phyloP scores from a whole-genome alignment of 2,888 invertebrate species.

The Apotomis turbidana region DNA sequence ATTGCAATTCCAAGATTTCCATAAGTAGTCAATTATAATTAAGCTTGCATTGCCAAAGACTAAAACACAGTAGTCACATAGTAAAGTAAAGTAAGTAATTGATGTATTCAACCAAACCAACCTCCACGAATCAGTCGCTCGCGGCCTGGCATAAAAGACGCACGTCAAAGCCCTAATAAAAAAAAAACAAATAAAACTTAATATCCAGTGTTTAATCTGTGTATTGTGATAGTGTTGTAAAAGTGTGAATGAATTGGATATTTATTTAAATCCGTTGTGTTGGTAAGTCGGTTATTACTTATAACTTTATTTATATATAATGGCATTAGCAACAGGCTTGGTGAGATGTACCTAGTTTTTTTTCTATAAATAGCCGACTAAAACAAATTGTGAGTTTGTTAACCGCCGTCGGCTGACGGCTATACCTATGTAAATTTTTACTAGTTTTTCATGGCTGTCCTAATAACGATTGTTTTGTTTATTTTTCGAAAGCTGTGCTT shows the following conservation, averaged over 20 bases:
- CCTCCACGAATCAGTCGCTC: constrained; percentile 31
- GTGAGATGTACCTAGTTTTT: neutral
- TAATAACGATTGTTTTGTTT: too few relatives aligned
- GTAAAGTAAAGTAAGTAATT: constrained; percentile 34
- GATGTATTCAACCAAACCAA: constrained; percentile 17
- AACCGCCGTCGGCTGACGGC: neutral
- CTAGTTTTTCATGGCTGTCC: too few relatives aligned
- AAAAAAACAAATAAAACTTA: constrained; percentile 20
- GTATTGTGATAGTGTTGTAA: constrained; percentile 29
- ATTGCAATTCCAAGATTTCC: neutral
- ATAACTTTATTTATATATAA: neutral
- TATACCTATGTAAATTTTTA: too few relatives aligned
- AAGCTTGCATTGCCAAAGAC: constrained; percentile 13
- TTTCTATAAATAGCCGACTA: neutral
- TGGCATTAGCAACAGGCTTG: constrained; percentile 1
- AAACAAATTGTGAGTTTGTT: neutral
- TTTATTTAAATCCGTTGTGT: constrained; percentile 17
- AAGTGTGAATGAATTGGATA: constrained; percentile 34
- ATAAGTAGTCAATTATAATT: constrained; percentile 12
- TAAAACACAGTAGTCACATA: constrained; percentile 14
- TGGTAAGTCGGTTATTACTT: constrained; percentile 16
- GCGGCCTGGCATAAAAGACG: constrained; percentile 33
- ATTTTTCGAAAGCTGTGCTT: too few relatives aligned
- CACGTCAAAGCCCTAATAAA: constrained; percentile 20
- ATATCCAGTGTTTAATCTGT: neutral